Evolutionary conservation across 2,113 vertebrate genomes (phyloP).

Genomic region (Brienomyrus longianalis): DNA sequence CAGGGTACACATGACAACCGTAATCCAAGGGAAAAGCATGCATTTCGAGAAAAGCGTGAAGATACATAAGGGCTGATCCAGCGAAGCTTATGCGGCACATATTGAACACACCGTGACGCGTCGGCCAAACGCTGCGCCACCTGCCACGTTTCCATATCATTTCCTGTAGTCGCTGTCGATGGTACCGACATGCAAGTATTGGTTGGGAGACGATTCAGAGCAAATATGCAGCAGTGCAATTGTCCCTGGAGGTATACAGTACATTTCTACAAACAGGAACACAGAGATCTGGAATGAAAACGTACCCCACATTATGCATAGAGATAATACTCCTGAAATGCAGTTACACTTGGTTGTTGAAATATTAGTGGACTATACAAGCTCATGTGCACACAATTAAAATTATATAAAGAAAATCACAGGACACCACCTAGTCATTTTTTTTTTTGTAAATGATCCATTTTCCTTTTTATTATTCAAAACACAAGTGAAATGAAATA

Average conservation of each 20-base stretch:
- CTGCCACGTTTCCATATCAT: not conserved
- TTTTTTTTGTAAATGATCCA: constrained; percentile 57
- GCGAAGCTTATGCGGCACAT: not conserved
- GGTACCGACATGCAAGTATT: not conserved
- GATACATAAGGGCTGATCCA: not conserved
- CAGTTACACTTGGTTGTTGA: not conserved
- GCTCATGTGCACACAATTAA: not conserved
- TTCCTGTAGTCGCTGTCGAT: not conserved
- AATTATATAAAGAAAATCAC: too few species aligned
- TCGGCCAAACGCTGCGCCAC: not conserved
- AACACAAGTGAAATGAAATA: constrained; percentile 60
- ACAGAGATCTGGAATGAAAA: not conserved
- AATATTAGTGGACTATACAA: not conserved
- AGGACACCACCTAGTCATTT: constrained; percentile 28
- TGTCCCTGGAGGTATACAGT: not conserved
- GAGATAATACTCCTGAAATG: not conserved
- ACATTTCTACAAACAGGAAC: not conserved
- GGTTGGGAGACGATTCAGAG: not conserved
- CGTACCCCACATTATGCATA: not conserved
- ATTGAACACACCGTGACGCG: not conserved
- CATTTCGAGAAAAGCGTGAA: not conserved
- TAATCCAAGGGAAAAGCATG: not conserved
- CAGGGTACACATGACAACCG: not conserved
- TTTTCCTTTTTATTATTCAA: constrained; percentile 43
- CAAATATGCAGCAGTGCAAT: not conserved